Evolutionary conservation across 2,797 vertebrate genomes (phyloP).

Genomic region (Garrulus glandarius): DNA sequence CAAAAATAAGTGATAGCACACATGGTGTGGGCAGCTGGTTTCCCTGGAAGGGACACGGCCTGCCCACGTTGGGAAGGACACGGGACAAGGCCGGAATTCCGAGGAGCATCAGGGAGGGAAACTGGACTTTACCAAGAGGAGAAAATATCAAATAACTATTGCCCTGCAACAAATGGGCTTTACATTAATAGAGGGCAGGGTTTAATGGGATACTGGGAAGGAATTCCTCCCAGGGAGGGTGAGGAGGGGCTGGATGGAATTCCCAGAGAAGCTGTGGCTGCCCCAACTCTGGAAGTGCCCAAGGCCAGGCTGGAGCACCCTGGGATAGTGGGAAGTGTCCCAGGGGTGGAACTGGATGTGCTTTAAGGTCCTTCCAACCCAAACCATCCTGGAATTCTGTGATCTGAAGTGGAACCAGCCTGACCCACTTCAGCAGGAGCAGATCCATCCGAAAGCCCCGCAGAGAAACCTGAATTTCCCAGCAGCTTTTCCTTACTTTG

Average conservation of each 20-base stretch:
- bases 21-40: background rate
- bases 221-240: background rate
- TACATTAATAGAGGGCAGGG: background rate
- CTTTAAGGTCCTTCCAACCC: background rate
- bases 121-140: background rate
- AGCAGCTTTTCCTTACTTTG: background rate
- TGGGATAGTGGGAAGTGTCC: background rate
- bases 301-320: background rate
- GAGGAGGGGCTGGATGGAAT: background rate
- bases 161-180: background rate
- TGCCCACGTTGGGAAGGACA: background rate
- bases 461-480: background rate
- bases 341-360: background rate
- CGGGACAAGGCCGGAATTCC: background rate
- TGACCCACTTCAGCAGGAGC: fast-evolving
- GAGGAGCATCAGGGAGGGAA: background rate
- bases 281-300: background rate
- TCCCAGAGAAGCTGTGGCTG: background rate
- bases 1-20: background rate
- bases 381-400: background rate
- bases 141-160: background rate
- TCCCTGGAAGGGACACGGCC: background rate
- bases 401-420: background rate
- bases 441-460: background rate
- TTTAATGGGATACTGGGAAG: background rate